phyloP scores from a whole-genome alignment of 2,888 invertebrate species.

The Spialia ferax region DNA sequence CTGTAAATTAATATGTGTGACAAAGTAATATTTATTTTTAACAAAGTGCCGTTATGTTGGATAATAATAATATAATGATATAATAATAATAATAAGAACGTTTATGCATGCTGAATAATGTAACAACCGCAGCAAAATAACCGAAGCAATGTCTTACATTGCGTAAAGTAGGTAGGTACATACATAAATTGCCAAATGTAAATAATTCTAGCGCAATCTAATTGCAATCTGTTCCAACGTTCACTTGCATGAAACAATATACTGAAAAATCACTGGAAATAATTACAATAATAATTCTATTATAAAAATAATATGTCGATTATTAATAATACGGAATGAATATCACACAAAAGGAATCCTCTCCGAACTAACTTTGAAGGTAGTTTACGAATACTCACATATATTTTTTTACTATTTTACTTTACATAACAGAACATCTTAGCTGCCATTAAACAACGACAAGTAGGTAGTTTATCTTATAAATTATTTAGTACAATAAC shows the following conservation, averaged over 20 bases:
- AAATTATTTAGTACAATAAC: slow-evolving; percentile 52
- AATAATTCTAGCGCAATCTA: slow-evolving; percentile 82
- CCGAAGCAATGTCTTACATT: slow-evolving; percentile 78
- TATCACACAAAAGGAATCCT: slow-evolving; percentile 82
- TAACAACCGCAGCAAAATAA: slow-evolving; percentile 57
- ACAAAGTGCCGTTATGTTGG: slow-evolving; percentile 63
- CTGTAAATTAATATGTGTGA: slow-evolving; percentile 75
- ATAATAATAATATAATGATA: slow-evolving; percentile 8
- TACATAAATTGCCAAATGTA: slow-evolving; percentile 57
- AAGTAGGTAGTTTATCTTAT: slow-evolving; percentile 29
- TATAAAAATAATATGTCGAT: slow-evolving; percentile 70
- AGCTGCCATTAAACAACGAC: slow-evolving; percentile 37
- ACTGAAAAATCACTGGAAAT: slow-evolving; percentile 65
- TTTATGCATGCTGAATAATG: slow-evolving; percentile 50
- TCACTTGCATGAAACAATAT: slow-evolving; percentile 54
- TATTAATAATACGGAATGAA: slow-evolving; percentile 77
- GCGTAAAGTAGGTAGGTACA: slow-evolving; percentile 54
- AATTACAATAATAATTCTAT: slow-evolving; percentile 55
- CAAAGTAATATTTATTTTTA: slow-evolving; percentile 63
- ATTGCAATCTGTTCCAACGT: slow-evolving; percentile 69
- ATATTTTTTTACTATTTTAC: slow-evolving; percentile 21
- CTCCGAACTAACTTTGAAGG: slow-evolving; percentile 58
- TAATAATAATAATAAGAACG: slow-evolving; percentile 26
- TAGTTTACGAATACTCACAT: slow-evolving; percentile 36
- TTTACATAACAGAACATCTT: slow-evolving; percentile 33